Evolutionary conservation across 2,113 vertebrate genomes (phyloP).

Genomic region (Podilymbus podiceps): DNA sequence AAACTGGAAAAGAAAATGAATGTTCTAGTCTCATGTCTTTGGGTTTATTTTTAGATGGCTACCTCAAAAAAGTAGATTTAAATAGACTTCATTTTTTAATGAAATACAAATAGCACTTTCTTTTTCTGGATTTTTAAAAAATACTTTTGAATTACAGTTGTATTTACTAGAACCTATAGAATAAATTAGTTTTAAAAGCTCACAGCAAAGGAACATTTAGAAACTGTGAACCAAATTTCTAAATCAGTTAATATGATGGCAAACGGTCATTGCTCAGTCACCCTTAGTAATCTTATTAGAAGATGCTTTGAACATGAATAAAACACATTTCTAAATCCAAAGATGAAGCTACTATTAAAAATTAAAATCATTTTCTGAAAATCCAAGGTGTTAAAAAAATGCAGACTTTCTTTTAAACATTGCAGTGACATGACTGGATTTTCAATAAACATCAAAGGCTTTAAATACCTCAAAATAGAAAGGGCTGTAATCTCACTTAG

Average conservation of each 20-base stretch:
- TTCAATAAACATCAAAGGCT: conserved; percentile 60
- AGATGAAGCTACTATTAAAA: conserved; percentile 40
- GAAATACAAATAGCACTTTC: neutral
- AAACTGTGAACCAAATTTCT: conserved; percentile 26
- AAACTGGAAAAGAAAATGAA: neutral
- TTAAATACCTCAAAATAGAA: conserved; percentile 64
- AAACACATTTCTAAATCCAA: conserved; percentile 38
- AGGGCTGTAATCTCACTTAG: conserved; percentile 59
- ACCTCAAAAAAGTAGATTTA: neutral
- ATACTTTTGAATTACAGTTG: neutral
- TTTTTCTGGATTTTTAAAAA: neutral
- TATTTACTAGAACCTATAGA: neutral
- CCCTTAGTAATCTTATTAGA: conserved; percentile 38
- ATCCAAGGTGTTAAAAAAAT: neutral
- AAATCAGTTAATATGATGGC: conserved; percentile 12
- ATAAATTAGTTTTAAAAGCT: neutral
- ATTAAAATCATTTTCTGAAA: conserved; percentile 30
- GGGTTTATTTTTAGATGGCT: neutral
- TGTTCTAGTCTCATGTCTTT: neutral
- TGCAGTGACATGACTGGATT: conserved; percentile 29
- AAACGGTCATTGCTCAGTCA: conserved; percentile 36
- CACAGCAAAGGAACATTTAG: neutral
- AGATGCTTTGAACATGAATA: conserved; percentile 47
- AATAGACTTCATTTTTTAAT: neutral
- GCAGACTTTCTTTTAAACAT: conserved; percentile 23